Base-by-base conservation (phyloP, 2,797 vertebrate species). In the Lates japonicus region DNA sequence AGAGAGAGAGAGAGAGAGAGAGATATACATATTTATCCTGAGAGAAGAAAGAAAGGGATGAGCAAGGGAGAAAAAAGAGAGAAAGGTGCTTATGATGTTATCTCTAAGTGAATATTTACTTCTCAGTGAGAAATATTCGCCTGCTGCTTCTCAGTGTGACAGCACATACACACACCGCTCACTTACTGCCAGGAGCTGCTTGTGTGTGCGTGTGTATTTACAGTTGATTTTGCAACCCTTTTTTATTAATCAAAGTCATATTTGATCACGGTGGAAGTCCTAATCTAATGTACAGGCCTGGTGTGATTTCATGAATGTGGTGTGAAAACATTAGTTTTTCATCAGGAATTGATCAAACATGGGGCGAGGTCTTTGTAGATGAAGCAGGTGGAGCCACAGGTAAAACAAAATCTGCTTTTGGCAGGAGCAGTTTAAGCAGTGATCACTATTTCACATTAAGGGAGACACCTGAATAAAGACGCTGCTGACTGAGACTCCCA, bases 91-190 rank as follows among this genome's bases (percentile, higher is more conserved):
- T 77, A 80, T 3, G 87, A 91, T 91, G 48, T 81, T 92, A 92
- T 93, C 87, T 83, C 48, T 75, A 65, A 91, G 86, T 86, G 81
- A 88, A 84, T 93, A 90, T 92, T 91, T 91, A 91, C 81, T 81
- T 84, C 82, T 80, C 87, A 82, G 88, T 78, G 71, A 88, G 87
- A 86, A 81, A 78, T 67, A 61, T 68, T 74, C 14, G 4, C 79
- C 68, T 78, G 82, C 80, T 78, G 85, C 81, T 75, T 85, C 44
- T 13, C 29, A 62, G 22, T 42, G 41, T 42, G 41, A 14, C 72
- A 19, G 4, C 2, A 14, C 74, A 17, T 5, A 48, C 35, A 65
- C 65, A 51, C 55, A 29, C 25, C 1, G 2, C 70, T 61, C 13
- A 16, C 41, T 48, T 22, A 68, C 52, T 65, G 65, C 81, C 70